Evolutionary conservation across 2,113 vertebrate species (phyloP), one percentile per base, ranked within the genome.

Genomic region (Lynx canadensis): DNA sequence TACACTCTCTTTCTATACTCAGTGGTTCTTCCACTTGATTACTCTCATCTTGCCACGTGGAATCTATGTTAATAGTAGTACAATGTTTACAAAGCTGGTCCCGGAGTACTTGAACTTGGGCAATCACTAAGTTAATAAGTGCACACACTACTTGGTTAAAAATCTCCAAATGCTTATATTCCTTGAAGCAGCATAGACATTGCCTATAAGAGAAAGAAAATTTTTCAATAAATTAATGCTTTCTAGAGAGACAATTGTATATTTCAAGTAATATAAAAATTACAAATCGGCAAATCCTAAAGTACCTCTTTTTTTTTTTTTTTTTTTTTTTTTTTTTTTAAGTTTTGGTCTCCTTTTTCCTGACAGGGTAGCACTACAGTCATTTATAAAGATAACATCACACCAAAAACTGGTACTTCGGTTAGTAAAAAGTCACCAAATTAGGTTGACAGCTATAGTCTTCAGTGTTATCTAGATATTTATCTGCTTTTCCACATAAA

Each of bases 101-200:
- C 98, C 99, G 98, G 98, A 99, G 98, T 98, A 98, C 98, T 99
- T 99, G 99, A 99, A 99, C 99, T 99, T 99, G 99, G 92, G 99
- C 99, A 98, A 99, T 99, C 97, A 99, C 99, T 99, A 99, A 99
- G 98, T 99, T 99, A 98, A 99, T 99, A 99, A 99, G 99, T 92
- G 99, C 99, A 96, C 99, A 99, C 45, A 99, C 99, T 99, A 99
- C 99, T 99, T 99, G 99, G 98, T 99, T 99, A 98, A 99, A 99
- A 98, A 99, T 99, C 98, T 99, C 99, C 99, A 99, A 99, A 98
- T 99, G 99, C 98, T 99, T 99, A 99, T 99, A 99, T 98, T 99
- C 99, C 99, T 99, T 99, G 99, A 99, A 99, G 99, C 99, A 99
- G 99, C 99, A 99, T 57, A 99, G 99, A 99, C 99, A 99, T 98